Evolutionary conservation across 2,113 vertebrate genomes (phyloP).

Genomic region (Aldabrachelys gigantea): DNA sequence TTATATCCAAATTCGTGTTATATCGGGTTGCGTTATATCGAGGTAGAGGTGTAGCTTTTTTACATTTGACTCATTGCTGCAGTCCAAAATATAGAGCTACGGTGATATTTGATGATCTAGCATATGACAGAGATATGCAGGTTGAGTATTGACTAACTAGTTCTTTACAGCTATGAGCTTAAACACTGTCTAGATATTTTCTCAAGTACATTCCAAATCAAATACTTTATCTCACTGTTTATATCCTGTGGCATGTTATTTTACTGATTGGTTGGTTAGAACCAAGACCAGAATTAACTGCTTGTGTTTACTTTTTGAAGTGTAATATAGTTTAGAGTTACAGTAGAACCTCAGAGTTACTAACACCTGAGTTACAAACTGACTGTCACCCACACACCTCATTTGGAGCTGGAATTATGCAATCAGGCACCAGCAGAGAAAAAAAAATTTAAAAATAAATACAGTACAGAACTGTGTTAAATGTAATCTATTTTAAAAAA

Average conservation of each 20-base stretch:
- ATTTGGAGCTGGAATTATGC: too few relatives aligned
- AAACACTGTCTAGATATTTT: background rate
- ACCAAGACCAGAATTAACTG: background rate
- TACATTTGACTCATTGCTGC: background rate
- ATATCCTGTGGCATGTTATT: background rate
- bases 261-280: background rate
- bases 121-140: background rate
- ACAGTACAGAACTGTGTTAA: too few relatives aligned
- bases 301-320: background rate
- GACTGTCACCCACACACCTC: too few relatives aligned
- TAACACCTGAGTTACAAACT: too few relatives aligned
- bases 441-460: too few relatives aligned
- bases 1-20: too few relatives aligned
- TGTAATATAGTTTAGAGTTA: background rate
- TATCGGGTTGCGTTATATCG: too few relatives aligned
- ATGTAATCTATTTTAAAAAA: too few relatives aligned
- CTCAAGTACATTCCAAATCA: background rate
- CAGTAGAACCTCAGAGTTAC: too few relatives aligned
- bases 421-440: too few relatives aligned
- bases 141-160: background rate
- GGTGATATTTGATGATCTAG: conserved; percentile 13
- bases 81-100: background rate
- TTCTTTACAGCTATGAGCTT: background rate
- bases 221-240: background rate
- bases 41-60: background rate